A percentile compares a stretch with the other conserved stretches of the same genome.
phyloP scores from a whole-genome alignment of 2,888 invertebrate species.

The Limnephilus marmoratus region DNA sequence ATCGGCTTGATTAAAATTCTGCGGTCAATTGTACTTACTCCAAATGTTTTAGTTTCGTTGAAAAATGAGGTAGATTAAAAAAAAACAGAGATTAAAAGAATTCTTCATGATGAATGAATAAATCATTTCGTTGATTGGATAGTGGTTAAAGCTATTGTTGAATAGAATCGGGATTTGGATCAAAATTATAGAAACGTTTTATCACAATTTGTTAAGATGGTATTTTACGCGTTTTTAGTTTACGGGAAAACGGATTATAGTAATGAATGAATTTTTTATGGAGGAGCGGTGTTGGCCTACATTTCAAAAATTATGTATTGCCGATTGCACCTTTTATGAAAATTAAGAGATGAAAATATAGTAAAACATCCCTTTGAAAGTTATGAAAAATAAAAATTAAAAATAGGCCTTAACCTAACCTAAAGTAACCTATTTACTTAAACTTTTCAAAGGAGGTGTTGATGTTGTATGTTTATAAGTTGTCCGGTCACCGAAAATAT shows the following conservation, averaged over 20 bases:
- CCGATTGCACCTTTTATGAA: no score
- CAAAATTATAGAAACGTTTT: not conserved
- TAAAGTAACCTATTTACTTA: no score
- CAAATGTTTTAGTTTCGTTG: not conserved
- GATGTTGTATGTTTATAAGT: no score
- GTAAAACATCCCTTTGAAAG: no score
- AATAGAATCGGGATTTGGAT: not conserved
- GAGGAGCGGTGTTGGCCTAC: not conserved
- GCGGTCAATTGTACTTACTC: not conserved
- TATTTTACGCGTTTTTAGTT: not conserved
- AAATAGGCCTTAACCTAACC: no score
- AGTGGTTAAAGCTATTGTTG: not conserved
- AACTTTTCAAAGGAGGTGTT: no score
- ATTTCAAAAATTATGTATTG: not conserved
- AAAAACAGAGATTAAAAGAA: not conserved
- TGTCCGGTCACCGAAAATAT: no score
- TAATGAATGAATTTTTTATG: not conserved
- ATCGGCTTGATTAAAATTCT: not conserved
- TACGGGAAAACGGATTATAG: not conserved
- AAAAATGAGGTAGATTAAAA: not conserved
- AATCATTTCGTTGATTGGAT: not conserved
- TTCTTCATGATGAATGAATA: not conserved
- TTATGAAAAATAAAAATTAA: no score
- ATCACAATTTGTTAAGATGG: not conserved
- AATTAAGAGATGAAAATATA: no score